Evolutionary conservation across 2,113 vertebrate genomes (phyloP).

Genomic region (Oenanthe oenanthe): DNA sequence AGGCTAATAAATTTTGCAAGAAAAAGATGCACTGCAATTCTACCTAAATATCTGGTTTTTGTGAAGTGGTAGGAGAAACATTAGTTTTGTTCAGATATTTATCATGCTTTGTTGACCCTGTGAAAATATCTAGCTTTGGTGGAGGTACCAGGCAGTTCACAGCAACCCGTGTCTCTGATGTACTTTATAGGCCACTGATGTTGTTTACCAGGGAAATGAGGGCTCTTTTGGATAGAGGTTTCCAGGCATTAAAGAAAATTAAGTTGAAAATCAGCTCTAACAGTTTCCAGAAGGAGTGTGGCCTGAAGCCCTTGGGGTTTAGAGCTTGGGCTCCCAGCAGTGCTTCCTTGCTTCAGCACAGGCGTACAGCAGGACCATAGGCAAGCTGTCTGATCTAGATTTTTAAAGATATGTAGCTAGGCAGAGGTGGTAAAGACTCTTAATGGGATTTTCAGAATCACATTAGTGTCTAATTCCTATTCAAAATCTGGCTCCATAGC

Average conservation of each 20-base stretch:
- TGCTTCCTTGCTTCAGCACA: not conserved
- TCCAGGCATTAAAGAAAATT: not conserved
- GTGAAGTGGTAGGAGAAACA: not conserved
- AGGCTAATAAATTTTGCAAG: not conserved
- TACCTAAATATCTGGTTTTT: not conserved
- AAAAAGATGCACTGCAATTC: fast-evolving
- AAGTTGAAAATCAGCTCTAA: not conserved
- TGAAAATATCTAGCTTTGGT: not conserved
- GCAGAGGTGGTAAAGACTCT: conserved; percentile 27
- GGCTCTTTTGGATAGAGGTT: not conserved
- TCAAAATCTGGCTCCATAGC: conserved; percentile 13
- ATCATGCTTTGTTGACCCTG: not conserved
- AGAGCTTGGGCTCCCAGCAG: not conserved
- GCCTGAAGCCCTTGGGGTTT: not conserved
- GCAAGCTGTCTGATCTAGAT: not conserved
- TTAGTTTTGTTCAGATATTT: not conserved
- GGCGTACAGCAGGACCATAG: fast-evolving
- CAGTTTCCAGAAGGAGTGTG: not conserved
- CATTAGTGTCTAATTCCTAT: conserved; percentile 39
- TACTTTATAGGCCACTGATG: not conserved
- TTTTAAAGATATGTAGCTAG: not conserved
- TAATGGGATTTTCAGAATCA: conserved; percentile 46
- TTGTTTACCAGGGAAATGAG: not conserved
- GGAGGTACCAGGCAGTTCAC: not conserved
- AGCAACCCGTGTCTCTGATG: not conserved